Conservation (phyloP, 2,113 vertebrate genomes). For the Microcebus lehilahytsara region DNA sequence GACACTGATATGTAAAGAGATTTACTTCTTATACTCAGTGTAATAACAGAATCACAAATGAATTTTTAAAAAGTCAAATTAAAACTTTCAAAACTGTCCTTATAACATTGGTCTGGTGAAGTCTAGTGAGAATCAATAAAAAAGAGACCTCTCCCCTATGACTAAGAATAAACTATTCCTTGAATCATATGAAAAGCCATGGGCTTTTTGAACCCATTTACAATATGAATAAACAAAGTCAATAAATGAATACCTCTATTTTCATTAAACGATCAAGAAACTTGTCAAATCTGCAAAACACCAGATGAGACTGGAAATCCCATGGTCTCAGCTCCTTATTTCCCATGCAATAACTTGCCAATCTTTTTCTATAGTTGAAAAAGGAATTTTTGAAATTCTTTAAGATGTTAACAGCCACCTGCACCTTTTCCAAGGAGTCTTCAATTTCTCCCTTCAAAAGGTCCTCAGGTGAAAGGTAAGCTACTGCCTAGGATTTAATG, state of each 20-base stretch:
- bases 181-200: not conserved
- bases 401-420: conserved; percentile 79
- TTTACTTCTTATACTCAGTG: not conserved
- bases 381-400: conserved; percentile 84
- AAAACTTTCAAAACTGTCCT: not conserved
- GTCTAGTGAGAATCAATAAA: not conserved
- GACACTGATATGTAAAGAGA: not conserved
- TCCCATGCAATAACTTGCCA: conserved; percentile 76
- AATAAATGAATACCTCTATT: conserved; percentile 83
- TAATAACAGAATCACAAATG: not conserved
- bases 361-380: conserved; percentile 80
- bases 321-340: conserved; percentile 79
- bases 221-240: not conserved
- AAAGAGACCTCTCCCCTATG: not conserved
- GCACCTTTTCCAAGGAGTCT: conserved; percentile 85
- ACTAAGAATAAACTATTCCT: not conserved
- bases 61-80: not conserved
- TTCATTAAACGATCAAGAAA: conserved; percentile 85
- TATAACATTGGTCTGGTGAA: not conserved
- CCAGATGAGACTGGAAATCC: conserved; percentile 88
- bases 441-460: conserved; percentile 86
- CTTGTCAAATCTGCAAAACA: conserved; percentile 86
- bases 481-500: conserved; percentile 78
- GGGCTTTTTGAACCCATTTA: not conserved
- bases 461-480: conserved; percentile 84